Base-by-base conservation (phyloP, 2,797 vertebrate species). In the Chelon labrosus region DNA sequence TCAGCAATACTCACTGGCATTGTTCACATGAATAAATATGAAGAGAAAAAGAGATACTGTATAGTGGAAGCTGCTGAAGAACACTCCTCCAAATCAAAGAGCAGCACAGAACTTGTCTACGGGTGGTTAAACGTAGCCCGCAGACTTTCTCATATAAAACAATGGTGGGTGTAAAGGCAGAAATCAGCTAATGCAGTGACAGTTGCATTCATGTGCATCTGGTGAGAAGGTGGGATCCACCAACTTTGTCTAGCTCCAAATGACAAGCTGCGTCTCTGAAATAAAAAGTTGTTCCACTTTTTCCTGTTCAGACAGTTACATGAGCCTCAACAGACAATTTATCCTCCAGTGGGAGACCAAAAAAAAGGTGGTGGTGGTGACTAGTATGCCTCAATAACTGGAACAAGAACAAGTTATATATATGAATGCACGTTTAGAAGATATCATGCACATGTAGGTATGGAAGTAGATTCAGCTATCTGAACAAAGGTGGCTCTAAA, bases 41-140 rank as follows among this genome's bases (percentile, higher is more conserved):
- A 83, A 73, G 49, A 2, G 13, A 55, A 7, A 66, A 41, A 66
- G 7, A 31, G 31, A 5, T 31, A 47, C 46, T 55, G 51, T 66
- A 58, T 13, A 54, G 62, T 25, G 11, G 35, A 71, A 59, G 20
- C 62, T 65, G 46, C 64, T 17, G 70, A 73, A 53, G 56, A 83
- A 81, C 10, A 39, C 31, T 59, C n/a, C 51, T 56, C 37, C 20
- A 46, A 79, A 74, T 79, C 56, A 80, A 73, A 83, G 58, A 57
- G 62, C 54, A 54, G 61, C 46, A 44, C 13, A 68, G 44, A 59
- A 70, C 59, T 55, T 68, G 51, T 62, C 58, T 52, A 52, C 7
- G 66, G 70, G 66, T 81, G 71, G 75, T 86, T 86, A 85, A 77
- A 82, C 63, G 31, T 67, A 65, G 58, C 64, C 73, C 65, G 72